Conservation (phyloP, 37 sponge, comb jelly and placozoan genomes). For the Eunapius fragilis region DNA sequence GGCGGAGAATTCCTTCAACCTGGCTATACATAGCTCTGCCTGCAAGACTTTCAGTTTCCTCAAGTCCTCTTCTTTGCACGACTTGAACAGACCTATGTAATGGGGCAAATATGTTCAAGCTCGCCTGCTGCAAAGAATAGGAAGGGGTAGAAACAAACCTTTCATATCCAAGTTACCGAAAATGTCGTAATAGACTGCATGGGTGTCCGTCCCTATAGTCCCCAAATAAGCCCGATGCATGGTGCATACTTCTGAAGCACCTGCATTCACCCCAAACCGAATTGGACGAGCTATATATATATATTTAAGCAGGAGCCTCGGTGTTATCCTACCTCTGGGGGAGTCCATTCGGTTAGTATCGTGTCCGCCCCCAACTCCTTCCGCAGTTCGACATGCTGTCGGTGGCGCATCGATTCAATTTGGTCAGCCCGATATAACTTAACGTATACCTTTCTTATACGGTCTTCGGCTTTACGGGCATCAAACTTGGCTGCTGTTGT, state of each 20-base stretch:
- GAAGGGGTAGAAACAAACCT: conserved; percentile 41
- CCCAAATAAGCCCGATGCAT: conserved; percentile 55
- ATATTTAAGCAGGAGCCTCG: too few relatives aligned
- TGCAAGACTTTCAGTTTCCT: background rate
- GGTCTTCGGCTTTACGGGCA: conserved; percentile 53
- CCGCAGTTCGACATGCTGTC: conserved; percentile 62
- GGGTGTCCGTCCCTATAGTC: conserved; percentile 79
- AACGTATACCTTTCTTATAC: conserved; percentile 71
- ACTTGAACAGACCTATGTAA: conserved; percentile 15
- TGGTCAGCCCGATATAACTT: background rate
- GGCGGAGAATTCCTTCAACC: conserved; percentile 8
- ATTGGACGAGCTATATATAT: background rate
- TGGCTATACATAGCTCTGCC: background rate
- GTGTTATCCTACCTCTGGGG: conserved; percentile 75
- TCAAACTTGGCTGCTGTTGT: conserved; percentile 56
- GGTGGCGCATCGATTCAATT: background rate
- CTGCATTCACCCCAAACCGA: background rate
- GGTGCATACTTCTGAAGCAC: conserved; percentile 57
- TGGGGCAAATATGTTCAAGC: too few relatives aligned
- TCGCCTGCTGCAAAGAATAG: too few relatives aligned
- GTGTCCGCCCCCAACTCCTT: conserved; percentile 61
- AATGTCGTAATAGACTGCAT: conserved; percentile 49
- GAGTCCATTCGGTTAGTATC: conserved; percentile 60
- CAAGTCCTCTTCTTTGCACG: conserved; percentile 20
- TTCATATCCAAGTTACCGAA: conserved; percentile 63